Evolutionary conservation across 1,140 invertebrate species (phyloP).

Genomic region (Drosophila auraria): DNA sequence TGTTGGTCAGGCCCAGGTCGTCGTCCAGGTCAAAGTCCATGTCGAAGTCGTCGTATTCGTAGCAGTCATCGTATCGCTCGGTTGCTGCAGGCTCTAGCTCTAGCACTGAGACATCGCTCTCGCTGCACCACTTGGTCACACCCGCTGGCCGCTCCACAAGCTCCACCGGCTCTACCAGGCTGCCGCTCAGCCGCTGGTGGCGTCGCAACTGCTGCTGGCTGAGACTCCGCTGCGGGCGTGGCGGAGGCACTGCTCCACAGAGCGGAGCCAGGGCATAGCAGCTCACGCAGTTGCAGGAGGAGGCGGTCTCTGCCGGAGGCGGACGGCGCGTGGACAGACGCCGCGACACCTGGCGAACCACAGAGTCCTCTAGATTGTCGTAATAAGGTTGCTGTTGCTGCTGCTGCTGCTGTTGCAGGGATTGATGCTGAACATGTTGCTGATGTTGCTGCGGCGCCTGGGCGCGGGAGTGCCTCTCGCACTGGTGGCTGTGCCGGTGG

Average conservation of each 20-base stretch:
- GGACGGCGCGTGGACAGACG: conserved; percentile 61
- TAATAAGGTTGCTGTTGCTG: conserved; percentile 47
- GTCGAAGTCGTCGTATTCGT: conserved; percentile 74
- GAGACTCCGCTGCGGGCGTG: conserved; percentile 73
- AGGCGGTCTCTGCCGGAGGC: conserved; percentile 21
- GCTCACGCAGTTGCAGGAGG: conserved; percentile 76
- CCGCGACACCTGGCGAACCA: conserved; percentile 54
- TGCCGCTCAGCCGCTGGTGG: conserved; percentile 75
- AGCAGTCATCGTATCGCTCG: conserved; percentile 68
- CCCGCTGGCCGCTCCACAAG: conserved; percentile 28
- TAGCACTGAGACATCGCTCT: conserved; percentile 80
- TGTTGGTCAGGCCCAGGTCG: conserved; percentile 42
- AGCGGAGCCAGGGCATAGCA: conserved; percentile 79
- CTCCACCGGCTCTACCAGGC: conserved; percentile 45
- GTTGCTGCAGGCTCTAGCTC: conserved; percentile 56
- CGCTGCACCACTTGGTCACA: conserved; percentile 82
- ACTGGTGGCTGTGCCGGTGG: conserved; percentile 39
- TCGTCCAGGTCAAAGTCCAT: conserved; percentile 73
- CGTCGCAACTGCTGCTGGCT: conserved; percentile 78
- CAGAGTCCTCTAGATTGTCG: conserved; percentile 64
- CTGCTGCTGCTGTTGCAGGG: conserved; percentile 26
- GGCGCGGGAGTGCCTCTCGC: conserved; percentile 34
- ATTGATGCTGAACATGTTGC: conserved; percentile 25
- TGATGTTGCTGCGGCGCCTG: conserved; percentile 41
- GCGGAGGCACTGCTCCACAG: conserved; percentile 69